phyloP scores from a whole-genome alignment of 2,888 invertebrate species.

The Drosophila kanekoi region DNA sequence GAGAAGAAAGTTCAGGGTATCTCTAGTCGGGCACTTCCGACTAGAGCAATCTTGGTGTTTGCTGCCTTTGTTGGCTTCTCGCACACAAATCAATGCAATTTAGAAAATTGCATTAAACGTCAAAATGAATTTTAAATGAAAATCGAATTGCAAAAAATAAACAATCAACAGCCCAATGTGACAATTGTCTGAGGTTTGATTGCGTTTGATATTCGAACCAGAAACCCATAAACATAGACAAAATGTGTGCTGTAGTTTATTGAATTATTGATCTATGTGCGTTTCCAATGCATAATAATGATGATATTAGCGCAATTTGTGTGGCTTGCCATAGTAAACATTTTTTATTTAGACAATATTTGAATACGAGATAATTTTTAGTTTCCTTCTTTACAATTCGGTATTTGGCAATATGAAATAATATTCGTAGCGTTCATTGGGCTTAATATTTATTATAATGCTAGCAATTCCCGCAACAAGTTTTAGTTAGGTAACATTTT shows the following conservation, averaged over 20 bases:
- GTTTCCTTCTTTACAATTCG: constrained; percentile 16
- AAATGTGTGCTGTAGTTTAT: constrained; percentile 10
- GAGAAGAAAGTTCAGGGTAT: too few relatives aligned
- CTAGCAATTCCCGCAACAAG: too few relatives aligned
- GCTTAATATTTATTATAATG: too few relatives aligned
- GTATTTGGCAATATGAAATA: background rate
- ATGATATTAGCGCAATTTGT: constrained; percentile 49
- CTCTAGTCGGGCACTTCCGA: too few relatives aligned
- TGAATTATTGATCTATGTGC: constrained; percentile 30
- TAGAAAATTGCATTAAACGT: constrained; percentile 66
- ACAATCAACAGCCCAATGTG: constrained; percentile 18
- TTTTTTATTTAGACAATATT: constrained; percentile 11
- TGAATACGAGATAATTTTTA: constrained; percentile 14
- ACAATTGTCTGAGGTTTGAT: constrained; percentile 40
- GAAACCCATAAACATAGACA: constrained; percentile 2
- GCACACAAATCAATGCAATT: constrained; percentile 68
- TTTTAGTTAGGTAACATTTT: too few relatives aligned
- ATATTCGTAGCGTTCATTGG: background rate
- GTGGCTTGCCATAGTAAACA: constrained; percentile 1
- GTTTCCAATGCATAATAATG: constrained; percentile 35
- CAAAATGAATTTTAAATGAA: constrained; percentile 58
- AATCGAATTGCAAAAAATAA: constrained; percentile 33
- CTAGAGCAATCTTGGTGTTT: constrained; percentile 1
- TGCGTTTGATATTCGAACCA: constrained; percentile 16
- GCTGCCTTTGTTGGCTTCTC: constrained; percentile 8